Base-by-base conservation (phyloP, 2,888 invertebrate species). In the Melinaea menophilus region DNA sequence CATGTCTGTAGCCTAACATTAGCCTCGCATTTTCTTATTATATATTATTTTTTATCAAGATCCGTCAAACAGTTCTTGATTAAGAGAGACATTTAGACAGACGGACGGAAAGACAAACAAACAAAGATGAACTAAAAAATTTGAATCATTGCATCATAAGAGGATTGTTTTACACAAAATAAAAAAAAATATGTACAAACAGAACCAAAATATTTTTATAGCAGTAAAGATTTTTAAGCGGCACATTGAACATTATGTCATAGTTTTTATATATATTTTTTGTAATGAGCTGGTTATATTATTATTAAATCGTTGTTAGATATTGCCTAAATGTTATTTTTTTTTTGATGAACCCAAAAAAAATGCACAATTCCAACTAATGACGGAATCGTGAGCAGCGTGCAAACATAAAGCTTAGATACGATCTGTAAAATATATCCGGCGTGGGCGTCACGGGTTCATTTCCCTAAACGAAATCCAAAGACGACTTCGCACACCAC, bases 321-420 rank as follows among this genome's bases (percentile, higher is more conserved):
- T 5, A 51, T 11, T 31, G 51, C 51, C 51, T 31, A 51, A 51
- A 51, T 31, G 51, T 22, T 31, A 7, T 22, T 82, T 84, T 81
- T 80, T 81, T 75, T 68, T 77, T 79, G 75, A 77, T 71, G 78
- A 73, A 51, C 7, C 3, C 11, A 46, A 46, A 79, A 85, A 84
- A 85, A 85, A 82, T 80, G 79, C 72, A 83, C 80, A 87, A 81
- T 80, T 84, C 79, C 72, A 77, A 78, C 83, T 89, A 88, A 90
- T 88, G 89, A 84, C 85, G 75, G 79, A 89, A 80, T 88, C 89
- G 89, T 90, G 89, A 77, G 72, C 79, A 72, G 79, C 78, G 77
- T 81, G 78, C 78, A 78, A 78, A 79, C 80, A 78, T 76, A 78
- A 74, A 75, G 72, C 69, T 65, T 67, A 64, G 88, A 88, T 88